A percentile compares a stretch with the other conserved stretches of the same genome.
These are phyloP conservation scores for Trachemys scripta DNA, from an alignment of 2,113 vertebrate species.

Conservation along the genomic window DNA sequence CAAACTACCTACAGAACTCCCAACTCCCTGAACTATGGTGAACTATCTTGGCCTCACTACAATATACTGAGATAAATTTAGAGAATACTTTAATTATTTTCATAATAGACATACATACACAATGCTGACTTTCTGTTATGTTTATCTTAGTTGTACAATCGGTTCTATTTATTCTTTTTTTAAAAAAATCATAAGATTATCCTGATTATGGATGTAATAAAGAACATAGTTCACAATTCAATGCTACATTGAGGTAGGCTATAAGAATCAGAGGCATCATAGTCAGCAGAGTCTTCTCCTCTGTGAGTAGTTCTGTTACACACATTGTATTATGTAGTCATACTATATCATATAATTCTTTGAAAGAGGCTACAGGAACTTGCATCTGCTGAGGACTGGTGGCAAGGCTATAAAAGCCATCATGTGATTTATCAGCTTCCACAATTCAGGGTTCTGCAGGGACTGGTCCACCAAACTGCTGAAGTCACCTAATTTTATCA, in stretches of 20 bases:
- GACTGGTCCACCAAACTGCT: background rate
- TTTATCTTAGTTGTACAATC: background rate
- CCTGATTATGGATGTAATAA: background rate
- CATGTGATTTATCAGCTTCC: background rate
- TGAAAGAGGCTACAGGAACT: background rate
- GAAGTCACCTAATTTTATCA: background rate
- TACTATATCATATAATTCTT: background rate
- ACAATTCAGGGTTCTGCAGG: background rate
- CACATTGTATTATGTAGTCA: background rate
- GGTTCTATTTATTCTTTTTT: background rate
- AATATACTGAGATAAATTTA: background rate
- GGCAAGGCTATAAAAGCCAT: background rate
- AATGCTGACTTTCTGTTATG: background rate
- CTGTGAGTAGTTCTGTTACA: background rate
- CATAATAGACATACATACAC: background rate
- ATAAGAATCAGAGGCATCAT: background rate
- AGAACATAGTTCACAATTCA: background rate
- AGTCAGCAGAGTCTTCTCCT: rapidly evolving
- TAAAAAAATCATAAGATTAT: background rate
- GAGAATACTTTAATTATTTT: background rate
- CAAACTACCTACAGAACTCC: background rate
- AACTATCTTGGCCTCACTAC: background rate
- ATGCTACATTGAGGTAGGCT: background rate
- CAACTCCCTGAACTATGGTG: background rate
- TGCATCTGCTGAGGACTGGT: background rate